A percentile compares a stretch with the other conserved stretches of the same genome.
Conservation (phyloP, 1,140 invertebrate species). For the Conus betulinus region DNA sequence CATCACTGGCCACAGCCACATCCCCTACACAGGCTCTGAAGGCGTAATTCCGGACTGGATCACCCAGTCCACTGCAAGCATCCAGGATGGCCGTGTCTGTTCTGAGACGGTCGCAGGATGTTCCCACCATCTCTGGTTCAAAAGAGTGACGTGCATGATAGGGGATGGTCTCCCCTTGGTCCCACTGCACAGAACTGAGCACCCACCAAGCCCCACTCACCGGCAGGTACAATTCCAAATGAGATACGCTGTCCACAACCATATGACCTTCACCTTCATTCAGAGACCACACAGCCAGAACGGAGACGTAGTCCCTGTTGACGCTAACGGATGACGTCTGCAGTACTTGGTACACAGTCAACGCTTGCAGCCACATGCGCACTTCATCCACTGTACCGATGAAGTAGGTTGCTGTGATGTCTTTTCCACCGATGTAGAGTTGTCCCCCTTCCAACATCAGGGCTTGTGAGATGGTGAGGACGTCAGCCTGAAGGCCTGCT, state of each 20-base stretch:
- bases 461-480: background rate
- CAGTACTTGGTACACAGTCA: constrained; percentile 43
- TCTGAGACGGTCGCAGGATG: constrained; percentile 36
- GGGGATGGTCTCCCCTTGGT: background rate
- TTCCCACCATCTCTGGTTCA: background rate
- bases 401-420: constrained; percentile 37
- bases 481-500: background rate
- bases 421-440: constrained; percentile 42
- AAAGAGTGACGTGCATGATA: background rate
- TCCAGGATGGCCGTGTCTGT: constrained; percentile 27
- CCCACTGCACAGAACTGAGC: background rate
- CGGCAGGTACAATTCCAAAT: constrained; percentile 14
- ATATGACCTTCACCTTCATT: constrained; percentile 41
- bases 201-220: constrained; percentile 16
- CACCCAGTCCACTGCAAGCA: constrained; percentile 44
- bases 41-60: constrained; percentile 33
- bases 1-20: constrained; percentile 8
- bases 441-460: constrained; percentile 24
- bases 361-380: constrained; percentile 41
- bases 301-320: constrained; percentile 25
- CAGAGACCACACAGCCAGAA: constrained; percentile 49
- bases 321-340: constrained; percentile 35
- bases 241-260: constrained; percentile 37
- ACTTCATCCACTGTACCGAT: constrained; percentile 48
- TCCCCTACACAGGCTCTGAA: constrained; percentile 45